A percentile compares a stretch with the other conserved stretches of the same genome.
These are phyloP conservation scores for Crioceris asparagi DNA, from an alignment of 2,888 invertebrate genomes.

Conservation along the genomic window DNA sequence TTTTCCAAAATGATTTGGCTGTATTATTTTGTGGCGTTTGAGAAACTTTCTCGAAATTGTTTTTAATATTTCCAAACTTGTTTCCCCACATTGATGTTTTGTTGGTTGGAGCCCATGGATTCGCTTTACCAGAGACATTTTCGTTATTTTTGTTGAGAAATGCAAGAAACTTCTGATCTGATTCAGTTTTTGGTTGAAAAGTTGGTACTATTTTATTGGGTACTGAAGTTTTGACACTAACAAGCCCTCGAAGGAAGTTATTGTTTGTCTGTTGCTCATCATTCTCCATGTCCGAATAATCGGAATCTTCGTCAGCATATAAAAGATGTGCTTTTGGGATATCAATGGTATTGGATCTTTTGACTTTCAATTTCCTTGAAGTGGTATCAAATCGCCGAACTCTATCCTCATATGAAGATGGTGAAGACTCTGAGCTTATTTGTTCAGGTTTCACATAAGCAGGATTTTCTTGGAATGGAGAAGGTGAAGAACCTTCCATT, in stretches of 20 bases:
- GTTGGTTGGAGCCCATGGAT: slow-evolving; percentile 26
- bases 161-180: slow-evolving; percentile 73
- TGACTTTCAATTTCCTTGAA: slow-evolving; percentile 66
- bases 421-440: background rate
- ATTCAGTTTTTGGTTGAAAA: slow-evolving; percentile 73
- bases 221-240: slow-evolving; percentile 42
- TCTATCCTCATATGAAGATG: slow-evolving; percentile 21
- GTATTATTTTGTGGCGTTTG: slow-evolving; percentile 39
- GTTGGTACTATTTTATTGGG: slow-evolving; percentile 42
- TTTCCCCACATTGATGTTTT: slow-evolving; percentile 58
- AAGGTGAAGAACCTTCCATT: slow-evolving; percentile 9
- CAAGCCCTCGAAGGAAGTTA: slow-evolving; percentile 44
- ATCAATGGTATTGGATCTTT: slow-evolving; percentile 81
- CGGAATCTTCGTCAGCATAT: slow-evolving; percentile 36
- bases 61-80: slow-evolving; percentile 74
- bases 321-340: slow-evolving; percentile 59
- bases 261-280: slow-evolving; percentile 31
- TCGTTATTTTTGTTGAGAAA: slow-evolving; percentile 68
- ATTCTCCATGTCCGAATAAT: slow-evolving; percentile 30
- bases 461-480: slow-evolving; percentile 27
- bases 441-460: slow-evolving; percentile 25
- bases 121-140: slow-evolving; percentile 25
- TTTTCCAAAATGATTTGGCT: slow-evolving; percentile 52
- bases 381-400: slow-evolving; percentile 39
- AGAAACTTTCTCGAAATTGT: slow-evolving; percentile 57